These are phyloP conservation scores for Microcebus murinus DNA, from an alignment of 2,113 vertebrate genomes.

Conservation along the genomic window DNA sequence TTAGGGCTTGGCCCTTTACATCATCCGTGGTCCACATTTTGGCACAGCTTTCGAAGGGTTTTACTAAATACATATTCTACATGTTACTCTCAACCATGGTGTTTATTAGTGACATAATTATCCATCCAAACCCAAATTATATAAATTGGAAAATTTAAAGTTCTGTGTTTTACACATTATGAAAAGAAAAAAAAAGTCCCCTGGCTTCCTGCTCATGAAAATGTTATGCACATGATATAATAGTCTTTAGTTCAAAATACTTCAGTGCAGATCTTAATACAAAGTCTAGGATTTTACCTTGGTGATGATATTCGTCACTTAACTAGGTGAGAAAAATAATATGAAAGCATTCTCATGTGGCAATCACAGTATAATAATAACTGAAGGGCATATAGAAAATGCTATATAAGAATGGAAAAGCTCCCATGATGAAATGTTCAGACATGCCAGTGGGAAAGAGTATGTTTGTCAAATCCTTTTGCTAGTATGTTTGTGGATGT, in stretches of 20 bases:
- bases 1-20: conserved; percentile 69
- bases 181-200: neutral
- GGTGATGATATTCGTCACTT: neutral
- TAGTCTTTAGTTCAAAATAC: conserved; percentile 45
- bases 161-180: conserved; percentile 48
- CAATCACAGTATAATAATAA: neutral
- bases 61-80: conserved; percentile 49
- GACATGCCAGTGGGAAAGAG: neutral
- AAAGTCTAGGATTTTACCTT: neutral
- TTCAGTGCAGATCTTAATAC: neutral
- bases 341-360: neutral
- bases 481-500: neutral
- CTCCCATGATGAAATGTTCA: neutral
- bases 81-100: conserved; percentile 22
- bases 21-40: conserved; percentile 16
- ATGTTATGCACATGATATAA: neutral
- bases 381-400: neutral
- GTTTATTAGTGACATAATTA: conserved; percentile 68
- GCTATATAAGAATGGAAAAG: neutral
- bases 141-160: conserved; percentile 56
- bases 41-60: conserved; percentile 32
- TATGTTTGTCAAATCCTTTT: neutral
- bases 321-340: neutral
- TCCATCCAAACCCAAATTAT: conserved; percentile 56
- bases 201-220: conserved; percentile 35